Evolutionary conservation across 2,113 vertebrate genomes (phyloP), one percentile per base, ranked within the genome.

Genomic region (Prochilodus magdalenae): DNA sequence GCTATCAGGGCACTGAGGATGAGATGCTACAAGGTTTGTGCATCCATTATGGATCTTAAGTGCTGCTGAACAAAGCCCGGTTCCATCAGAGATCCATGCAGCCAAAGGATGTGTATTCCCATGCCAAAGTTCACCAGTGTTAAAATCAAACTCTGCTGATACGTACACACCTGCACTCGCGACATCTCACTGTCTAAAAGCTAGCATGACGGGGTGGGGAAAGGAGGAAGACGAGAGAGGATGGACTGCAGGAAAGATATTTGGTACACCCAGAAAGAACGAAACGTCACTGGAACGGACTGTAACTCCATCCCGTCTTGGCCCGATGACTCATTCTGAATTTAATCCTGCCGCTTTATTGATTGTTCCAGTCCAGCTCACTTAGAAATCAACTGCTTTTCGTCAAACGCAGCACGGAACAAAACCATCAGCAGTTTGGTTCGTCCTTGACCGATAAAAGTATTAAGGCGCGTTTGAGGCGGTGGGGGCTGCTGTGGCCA

Each of bases 321-420:
- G 30, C 29, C 20, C 7, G 33, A 40, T n/a, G 66, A 24, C 66
- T 44, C 66, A 44, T 44, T 22, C 33, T 44, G n/a, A 40, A 44
- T 44, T 70, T 44, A 44, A 44, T 60, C 13, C 57, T 40, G 13
- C 22, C 12, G 36, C 66, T 70, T 24, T 70, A 70, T 70, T 13
- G 66, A 70, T 70, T 70, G 66, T 44, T 70, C 66, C 36, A 70
- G 33, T 24, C 33, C 57, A 60, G n/a, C 24, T 60, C 24, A 4
- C 33, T 44, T 40, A 3, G 16, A 67, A 20, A 30, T 67, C 65
- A 44, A 13, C 22, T 70, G 36, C 66, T 44, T 44, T 70, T 40
- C 44, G 33, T 70, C 66, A 70, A 44, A 44, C 33, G 14, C 30
- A 8, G 18, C 44, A 24, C 66, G 44, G 44, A 44, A 70, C 40